Conservation (phyloP, 2,888 invertebrate genomes). For the Stenichneumon culpator region DNA sequence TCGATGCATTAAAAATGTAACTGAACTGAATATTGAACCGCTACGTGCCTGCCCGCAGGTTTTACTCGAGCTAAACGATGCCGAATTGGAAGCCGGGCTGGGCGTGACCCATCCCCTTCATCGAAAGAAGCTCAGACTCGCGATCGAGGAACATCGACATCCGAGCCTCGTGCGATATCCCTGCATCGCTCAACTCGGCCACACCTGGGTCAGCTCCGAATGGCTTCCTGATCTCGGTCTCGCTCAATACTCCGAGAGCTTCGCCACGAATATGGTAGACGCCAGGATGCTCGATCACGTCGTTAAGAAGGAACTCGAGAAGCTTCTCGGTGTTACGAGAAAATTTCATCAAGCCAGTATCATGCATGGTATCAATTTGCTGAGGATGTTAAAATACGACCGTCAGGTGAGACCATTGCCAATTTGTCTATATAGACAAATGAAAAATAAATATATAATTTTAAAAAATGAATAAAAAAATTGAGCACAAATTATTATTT, state of each 20-base stretch:
- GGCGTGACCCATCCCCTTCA: slow-evolving; percentile 97
- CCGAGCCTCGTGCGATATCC: slow-evolving; percentile 95
- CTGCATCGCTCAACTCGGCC: slow-evolving; percentile 94
- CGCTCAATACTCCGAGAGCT: slow-evolving; percentile 95
- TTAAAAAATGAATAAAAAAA: not conserved
- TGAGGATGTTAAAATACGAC: slow-evolving; percentile 97
- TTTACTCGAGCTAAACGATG: slow-evolving; percentile 95
- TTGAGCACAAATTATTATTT: not conserved
- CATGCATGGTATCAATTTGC: slow-evolving; percentile 96
- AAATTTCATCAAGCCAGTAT: slow-evolving; percentile 98
- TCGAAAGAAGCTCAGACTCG: slow-evolving; percentile 95
- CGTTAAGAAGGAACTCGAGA: slow-evolving; percentile 97
- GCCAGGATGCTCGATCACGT: slow-evolving; percentile 97
- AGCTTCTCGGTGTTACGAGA: slow-evolving; percentile 95
- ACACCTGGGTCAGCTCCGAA: slow-evolving; percentile 97
- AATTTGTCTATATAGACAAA: not conserved
- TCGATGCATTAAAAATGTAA: not conserved
- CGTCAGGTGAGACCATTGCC: slow-evolving; percentile 88
- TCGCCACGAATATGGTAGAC: slow-evolving; percentile 95
- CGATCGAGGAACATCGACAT: slow-evolving; percentile 96
- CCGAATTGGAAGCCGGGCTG: slow-evolving; percentile 95
- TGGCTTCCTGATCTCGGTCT: slow-evolving; percentile 97
- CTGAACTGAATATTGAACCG: not conserved
- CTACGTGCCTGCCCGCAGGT: slow-evolving; percentile 87
- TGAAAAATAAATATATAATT: not conserved